A percentile compares a stretch with the other conserved stretches of the same genome.
These are phyloP conservation scores for Drosophila setosimentum DNA, from an alignment of 2,888 invertebrate species.

Conservation along the genomic window DNA sequence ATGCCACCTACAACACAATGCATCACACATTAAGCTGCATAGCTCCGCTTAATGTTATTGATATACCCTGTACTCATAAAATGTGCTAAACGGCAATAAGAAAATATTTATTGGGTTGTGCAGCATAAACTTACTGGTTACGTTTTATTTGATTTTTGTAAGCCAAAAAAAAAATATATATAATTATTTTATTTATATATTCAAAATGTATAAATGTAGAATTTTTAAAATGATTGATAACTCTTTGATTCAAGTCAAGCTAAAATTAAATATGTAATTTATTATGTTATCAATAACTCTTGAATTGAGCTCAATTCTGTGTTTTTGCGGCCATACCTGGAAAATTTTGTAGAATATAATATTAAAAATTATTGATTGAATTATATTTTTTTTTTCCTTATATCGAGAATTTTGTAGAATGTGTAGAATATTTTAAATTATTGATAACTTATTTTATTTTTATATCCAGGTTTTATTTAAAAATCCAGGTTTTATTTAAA, in stretches of 20 bases:
- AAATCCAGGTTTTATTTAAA: not conserved
- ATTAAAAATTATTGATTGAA: not conserved
- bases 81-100: too few species aligned
- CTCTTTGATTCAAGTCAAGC: not conserved
- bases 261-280: not conserved
- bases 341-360: too few species aligned
- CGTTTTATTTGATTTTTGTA: not conserved
- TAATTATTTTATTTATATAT: too few species aligned
- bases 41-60: not conserved
- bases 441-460: too few species aligned
- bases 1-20: constrained; percentile 35
- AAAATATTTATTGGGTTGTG: not conserved
- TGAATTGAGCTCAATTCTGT: not conserved
- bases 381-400: not conserved
- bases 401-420: not conserved
- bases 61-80: constrained; percentile 5
- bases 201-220: not conserved
- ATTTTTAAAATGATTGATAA: not conserved
- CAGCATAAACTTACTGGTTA: not conserved
- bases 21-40: not conserved
- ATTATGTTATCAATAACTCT: not conserved
- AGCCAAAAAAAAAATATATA: not conserved
- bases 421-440: not conserved
- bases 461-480: too few species aligned
- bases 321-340: too few species aligned